Evolutionary conservation across 2,797 vertebrate species (phyloP).

Genomic region (Steatocranus sp.): DNA sequence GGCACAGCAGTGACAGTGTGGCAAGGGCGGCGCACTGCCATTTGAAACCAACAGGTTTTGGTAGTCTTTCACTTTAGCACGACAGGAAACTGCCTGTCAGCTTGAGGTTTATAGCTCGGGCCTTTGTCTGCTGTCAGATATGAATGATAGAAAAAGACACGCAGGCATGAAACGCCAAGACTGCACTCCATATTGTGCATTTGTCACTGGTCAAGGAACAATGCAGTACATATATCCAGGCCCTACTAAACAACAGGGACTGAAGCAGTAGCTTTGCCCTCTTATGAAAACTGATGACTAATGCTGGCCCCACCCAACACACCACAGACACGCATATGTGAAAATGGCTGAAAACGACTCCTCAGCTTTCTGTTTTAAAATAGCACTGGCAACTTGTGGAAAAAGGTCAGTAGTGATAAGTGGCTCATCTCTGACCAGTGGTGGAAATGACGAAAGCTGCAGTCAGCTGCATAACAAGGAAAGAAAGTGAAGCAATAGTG

Average conservation of each 20-base stretch:
- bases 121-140: background rate
- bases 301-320: conserved; percentile 58
- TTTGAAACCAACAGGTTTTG: background rate
- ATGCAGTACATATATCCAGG: background rate
- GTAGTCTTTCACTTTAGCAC: background rate
- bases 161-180: background rate
- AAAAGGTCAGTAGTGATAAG: background rate
- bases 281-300: conserved; percentile 67
- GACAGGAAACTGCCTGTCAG: background rate
- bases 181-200: background rate
- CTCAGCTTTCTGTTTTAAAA: conserved; percentile 26
- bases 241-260: background rate
- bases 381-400: background rate
- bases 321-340: conserved; percentile 30
- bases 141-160: background rate
- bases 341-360: conserved; percentile 17
- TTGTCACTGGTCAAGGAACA: background rate
- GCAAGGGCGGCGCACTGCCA: background rate
- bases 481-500: background rate
- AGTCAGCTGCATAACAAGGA: background rate
- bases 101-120: background rate
- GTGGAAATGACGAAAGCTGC: background rate
- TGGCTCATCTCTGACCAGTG: background rate
- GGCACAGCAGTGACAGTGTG: background rate
- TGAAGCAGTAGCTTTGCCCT: background rate